A percentile compares a stretch with the other conserved stretches of the same genome.
Conservation (phyloP, 2,113 vertebrate species). For the Pituophis catenifer region DNA sequence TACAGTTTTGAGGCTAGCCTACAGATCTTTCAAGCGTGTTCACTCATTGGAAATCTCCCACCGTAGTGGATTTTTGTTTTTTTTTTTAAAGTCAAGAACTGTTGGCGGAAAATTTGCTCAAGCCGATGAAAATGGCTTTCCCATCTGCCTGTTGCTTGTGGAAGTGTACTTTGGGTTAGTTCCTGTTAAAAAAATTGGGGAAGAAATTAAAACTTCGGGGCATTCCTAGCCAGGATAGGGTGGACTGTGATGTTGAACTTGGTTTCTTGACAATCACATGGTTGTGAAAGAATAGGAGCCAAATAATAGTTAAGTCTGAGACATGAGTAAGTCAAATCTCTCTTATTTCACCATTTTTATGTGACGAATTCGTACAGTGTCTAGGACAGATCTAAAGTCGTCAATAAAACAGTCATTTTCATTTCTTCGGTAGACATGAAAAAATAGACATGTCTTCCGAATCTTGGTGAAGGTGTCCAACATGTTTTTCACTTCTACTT, state of each 20-base stretch:
- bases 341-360: neutral
- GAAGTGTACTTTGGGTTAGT: neutral
- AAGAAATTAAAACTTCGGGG: neutral
- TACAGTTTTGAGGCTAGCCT: neutral
- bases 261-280: neutral
- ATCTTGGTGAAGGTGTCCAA: neutral
- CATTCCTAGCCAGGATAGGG: neutral
- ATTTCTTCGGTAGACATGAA: neutral
- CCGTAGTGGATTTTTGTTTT: neutral
- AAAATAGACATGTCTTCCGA: neutral
- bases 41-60: neutral
- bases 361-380: neutral
- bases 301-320: neutral
- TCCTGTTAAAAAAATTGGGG: neutral
- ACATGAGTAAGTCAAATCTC: neutral
- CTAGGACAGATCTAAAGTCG: neutral
- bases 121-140: neutral
- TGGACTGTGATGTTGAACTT: neutral
- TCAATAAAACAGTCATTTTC: neutral
- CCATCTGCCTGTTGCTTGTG: neutral
- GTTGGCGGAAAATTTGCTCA: neutral
- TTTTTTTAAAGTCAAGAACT: neutral
- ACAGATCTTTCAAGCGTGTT: neutral
- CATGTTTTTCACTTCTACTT: neutral
- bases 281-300: neutral